phyloP scores from a whole-genome alignment of 2,888 invertebrate species.

The Phortica okadai region DNA sequence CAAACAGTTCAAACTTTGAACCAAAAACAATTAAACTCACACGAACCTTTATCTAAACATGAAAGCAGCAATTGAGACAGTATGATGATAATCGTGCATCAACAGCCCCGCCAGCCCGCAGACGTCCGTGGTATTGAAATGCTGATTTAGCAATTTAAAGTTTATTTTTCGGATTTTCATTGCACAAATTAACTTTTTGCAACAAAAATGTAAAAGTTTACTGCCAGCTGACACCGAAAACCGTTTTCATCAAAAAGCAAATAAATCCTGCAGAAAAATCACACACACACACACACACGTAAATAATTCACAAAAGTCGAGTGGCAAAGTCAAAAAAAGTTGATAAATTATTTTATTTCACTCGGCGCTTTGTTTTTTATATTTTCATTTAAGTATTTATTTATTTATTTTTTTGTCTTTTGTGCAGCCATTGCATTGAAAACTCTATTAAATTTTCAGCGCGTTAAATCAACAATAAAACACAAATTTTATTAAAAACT shows the following conservation, averaged over 20 bases:
- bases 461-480: conserved; percentile 31
- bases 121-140: background rate
- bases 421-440: conserved; percentile 36
- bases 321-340: background rate
- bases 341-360: conserved; percentile 35
- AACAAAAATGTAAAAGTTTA: conserved; percentile 8
- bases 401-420: conserved; percentile 30
- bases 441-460: conserved; percentile 38
- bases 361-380: background rate
- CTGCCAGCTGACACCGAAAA: conserved; percentile 20
- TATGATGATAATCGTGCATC: background rate
- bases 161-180: conserved; percentile 24
- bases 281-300: background rate
- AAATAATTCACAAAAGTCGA: conserved; percentile 7
- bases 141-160: conserved; percentile 29
- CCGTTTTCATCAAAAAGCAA: conserved; percentile 4
- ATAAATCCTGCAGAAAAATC: background rate
- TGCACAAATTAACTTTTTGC: conserved; percentile 20
- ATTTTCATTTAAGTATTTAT: background rate
- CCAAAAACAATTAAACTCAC: background rate
- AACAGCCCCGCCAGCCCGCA: background rate
- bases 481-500: conserved; percentile 53
- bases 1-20: background rate
- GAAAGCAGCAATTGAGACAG: background rate
- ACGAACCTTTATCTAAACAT: background rate